Percentiles rank a stretch among this genome's conserved stretches.
These are phyloP conservation scores for Polydrusus cervinus DNA, from an alignment of 2,888 invertebrate species.

Conservation along the genomic window DNA sequence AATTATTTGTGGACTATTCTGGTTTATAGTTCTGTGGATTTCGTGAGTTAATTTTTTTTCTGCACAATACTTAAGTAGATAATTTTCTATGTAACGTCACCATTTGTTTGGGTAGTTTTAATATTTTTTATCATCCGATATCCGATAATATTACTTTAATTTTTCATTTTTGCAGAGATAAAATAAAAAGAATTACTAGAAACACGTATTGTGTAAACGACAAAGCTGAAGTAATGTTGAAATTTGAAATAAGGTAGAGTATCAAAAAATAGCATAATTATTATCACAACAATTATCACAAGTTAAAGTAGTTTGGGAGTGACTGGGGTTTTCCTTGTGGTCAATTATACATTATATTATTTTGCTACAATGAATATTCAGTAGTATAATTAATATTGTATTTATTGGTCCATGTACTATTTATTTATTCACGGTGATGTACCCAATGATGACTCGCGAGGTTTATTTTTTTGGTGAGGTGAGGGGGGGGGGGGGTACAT, in stretches of 20 bases:
- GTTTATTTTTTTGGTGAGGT: no score
- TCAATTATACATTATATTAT: no score
- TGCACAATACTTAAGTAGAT: neutral
- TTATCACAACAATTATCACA: no score
- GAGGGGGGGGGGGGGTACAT: no score
- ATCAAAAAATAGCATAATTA: neutral
- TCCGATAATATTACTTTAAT: neutral
- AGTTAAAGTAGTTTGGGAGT: no score
- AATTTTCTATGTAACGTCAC: constrained; percentile 27
- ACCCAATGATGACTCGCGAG: no score
- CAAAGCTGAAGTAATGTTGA: constrained; percentile 15
- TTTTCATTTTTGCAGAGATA: constrained; percentile 12
- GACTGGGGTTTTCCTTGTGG: no score
- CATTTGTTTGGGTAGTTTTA: constrained; percentile 27
- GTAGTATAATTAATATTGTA: no score
- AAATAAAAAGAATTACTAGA: neutral
- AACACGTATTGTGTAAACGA: neutral
- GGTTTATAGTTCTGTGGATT: neutral
- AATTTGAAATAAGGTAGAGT: constrained; percentile 18
- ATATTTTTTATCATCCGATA: constrained; percentile 12
- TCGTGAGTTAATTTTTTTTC: neutral
- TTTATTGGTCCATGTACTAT: no score
- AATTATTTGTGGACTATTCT: neutral
- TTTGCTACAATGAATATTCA: no score
- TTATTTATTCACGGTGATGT: no score